Conservation (phyloP, 1,140 invertebrate genomes). For the Ostrea denselamellosa region DNA sequence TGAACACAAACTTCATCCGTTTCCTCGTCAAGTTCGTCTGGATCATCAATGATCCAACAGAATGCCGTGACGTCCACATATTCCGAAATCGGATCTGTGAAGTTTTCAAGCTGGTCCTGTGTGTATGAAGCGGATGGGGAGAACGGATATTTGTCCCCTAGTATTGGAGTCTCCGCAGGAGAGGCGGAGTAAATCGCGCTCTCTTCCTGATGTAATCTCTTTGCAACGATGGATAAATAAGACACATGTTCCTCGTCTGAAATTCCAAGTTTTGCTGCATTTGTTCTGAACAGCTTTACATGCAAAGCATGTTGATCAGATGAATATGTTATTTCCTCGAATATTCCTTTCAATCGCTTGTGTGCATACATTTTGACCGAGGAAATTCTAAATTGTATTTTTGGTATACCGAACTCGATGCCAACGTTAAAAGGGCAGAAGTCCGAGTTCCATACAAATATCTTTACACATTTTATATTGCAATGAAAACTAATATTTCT, state of each 20-base stretch:
- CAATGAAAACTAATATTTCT: not conserved
- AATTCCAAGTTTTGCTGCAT: not conserved
- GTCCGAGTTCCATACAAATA: not conserved
- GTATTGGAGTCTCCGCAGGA: not conserved
- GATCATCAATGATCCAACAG: slow-evolving; percentile 25
- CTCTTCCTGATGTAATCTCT: not conserved
- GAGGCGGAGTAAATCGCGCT: not conserved
- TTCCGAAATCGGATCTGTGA: slow-evolving; percentile 30
- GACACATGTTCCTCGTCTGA: not conserved
- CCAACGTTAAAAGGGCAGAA: not conserved
- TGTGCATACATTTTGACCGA: slow-evolving; percentile 33
- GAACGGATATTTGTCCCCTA: slow-evolving; percentile 29
- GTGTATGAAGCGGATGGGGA: slow-evolving; percentile 37
- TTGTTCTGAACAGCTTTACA: not conserved
- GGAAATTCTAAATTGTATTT: slow-evolving; percentile 9
- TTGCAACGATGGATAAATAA: slow-evolving; percentile 18
- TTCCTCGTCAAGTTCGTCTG: not conserved
- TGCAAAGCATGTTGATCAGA: not conserved
- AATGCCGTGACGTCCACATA: slow-evolving; percentile 35
- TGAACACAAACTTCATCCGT: slow-evolving; percentile 30
- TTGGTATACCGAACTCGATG: slow-evolving; percentile 6
- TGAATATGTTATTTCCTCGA: not conserved
- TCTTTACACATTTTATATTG: not conserved
- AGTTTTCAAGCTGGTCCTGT: slow-evolving; percentile 33
- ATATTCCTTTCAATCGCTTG: not conserved